Base-by-base conservation (phyloP, 2,113 vertebrate species). In the Melanocharis versteri region DNA sequence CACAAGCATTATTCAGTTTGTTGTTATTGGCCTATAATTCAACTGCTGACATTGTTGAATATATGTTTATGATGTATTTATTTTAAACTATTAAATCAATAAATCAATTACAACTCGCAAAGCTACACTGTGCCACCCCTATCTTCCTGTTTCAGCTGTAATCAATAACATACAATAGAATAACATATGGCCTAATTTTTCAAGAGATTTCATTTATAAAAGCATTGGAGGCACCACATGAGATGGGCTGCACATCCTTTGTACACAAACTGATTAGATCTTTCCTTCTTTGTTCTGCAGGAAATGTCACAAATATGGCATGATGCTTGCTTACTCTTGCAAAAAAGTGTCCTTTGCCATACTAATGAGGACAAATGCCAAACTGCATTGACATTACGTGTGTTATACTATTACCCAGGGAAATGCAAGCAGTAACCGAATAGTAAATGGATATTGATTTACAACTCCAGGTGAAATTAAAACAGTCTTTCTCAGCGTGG, bases 381-480 rank as follows among this genome's bases (percentile, higher is more conserved):
- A 97, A 85, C 94, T 91, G 40, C 92, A 87, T 62, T 97, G 97
- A 97, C 96, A 96, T 94, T 90, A 95, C 94, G 83, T 64, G 92
- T 96, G 97, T 95, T 97, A 78, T 42, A 89, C 94, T 90, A 95
- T 96, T 94, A 97, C 93, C 97, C 71, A 93, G 97, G 98, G 97
- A 97, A 96, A 97, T 78, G 93, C 82, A 89, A 81, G 88, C 90
- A 94, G 94, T 85, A 89, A 90, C 96, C 85, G 93, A 94, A 98
- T 97, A 95, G 96, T 91, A 97, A 96, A 97, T 97, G 89, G 94
- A 27, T 96, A 98, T 98, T 89, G 97, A 98, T 97, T 98, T 96
- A 97, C 15, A 70, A 96, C 87, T 96, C 96, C 94, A 97, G 69
- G 93, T 97, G 96, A 97, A 97, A 98, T 96, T 93, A 94, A 95